phyloP scores from a whole-genome alignment of 2,113 vertebrate genomes.

The human (Homo sapiens) region GRCh38 chr4:84898501-84899000 shows the following conservation, averaged over 20 bases:
- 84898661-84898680: neutral
- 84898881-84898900: neutral
- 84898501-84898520: neutral
- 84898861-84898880: neutral
- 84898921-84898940: neutral
- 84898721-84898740: neutral
- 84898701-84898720: neutral
- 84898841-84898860: neutral
- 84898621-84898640: neutral
- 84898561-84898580: neutral
- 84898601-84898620: neutral
- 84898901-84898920: neutral
- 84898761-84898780: neutral
- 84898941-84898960: neutral
- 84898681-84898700: neutral
- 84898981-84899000: neutral
- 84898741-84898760: neutral
- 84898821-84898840: neutral
- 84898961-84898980: neutral
- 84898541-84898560: constrained; percentile 3
- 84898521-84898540: neutral
- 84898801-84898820: neutral
- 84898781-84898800: neutral
- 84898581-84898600: neutral
- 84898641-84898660: neutral